Base-by-base conservation (phyloP, 2,797 vertebrate species). In the Pseudochirops cupreus region DNA sequence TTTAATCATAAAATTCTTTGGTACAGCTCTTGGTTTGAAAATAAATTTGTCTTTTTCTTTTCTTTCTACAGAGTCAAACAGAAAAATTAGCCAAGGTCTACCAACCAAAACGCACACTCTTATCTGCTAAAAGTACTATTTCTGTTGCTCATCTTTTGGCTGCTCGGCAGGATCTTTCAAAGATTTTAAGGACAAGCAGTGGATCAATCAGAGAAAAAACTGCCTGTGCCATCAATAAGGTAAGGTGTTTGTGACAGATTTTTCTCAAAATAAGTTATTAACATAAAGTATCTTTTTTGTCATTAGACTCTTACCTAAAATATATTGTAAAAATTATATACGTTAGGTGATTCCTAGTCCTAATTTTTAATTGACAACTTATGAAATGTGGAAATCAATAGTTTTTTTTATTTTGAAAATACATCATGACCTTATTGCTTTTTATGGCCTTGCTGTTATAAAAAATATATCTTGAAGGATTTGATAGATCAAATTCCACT, bases 221-320 rank as follows among this genome's bases (percentile, higher is more conserved):
- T 9, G 99, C 99, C 0, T 99, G 99, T 98, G 99, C 99, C 97
- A 99, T 99, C 96, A 99, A 99, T 98, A 99, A 99, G 99, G 99
- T 99, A 95, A 91, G 91, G 28, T 94, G 39, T 98, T 87, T 39
- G 55, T 58, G 89, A 6, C 16, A 10, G 33, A 50, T 95, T 56
- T 56, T 18, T 58, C 57, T 58, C 57, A 58, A 58, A 58, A 58
- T 94, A 24, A 54, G n/a, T 90, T 93, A 9, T 39, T 21, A 82
- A 82, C 7, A 26, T 87, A 28, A 87, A 87, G 24, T 46, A 87
- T 82, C 24, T 50, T 82, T 74, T 82, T 39, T 26, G 9, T 87
- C 21, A 26, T 50, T 46, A 28, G 1, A 50, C 9, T 87, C 9
- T 87, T 0, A 46, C 21, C 24, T 50, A 87, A 87, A 28, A 50